Percentiles rank a stretch among this genome's conserved stretches.
phyloP scores from a whole-genome alignment of 2,888 invertebrate species.

The Microctonus brassicae region DNA sequence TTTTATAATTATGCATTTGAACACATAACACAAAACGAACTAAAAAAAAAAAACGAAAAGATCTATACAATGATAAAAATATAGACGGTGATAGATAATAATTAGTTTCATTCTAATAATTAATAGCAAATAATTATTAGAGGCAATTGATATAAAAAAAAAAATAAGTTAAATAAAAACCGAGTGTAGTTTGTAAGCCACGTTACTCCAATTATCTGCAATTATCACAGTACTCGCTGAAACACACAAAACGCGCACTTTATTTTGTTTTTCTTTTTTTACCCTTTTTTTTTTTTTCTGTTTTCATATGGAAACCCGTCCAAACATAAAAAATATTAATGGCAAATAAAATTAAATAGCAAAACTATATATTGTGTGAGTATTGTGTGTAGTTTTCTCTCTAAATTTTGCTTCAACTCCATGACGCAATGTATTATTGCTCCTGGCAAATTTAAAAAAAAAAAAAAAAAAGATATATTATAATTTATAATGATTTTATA shows the following conservation, averaged over 20 bases:
- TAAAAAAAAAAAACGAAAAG: constrained; percentile 41
- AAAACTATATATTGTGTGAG: neutral
- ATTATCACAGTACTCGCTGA: constrained; percentile 69
- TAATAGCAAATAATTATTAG: constrained; percentile 51
- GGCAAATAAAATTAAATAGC: constrained; percentile 8
- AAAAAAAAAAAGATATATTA: neutral
- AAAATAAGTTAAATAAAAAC: constrained; percentile 47
- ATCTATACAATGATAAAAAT: constrained; percentile 46
- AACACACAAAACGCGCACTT: constrained; percentile 62
- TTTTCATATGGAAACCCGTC: neutral
- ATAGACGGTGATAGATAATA: constrained; percentile 33
- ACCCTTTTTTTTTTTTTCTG: neutral
- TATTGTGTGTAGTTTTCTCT: constrained; percentile 27
- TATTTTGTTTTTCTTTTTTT: constrained; percentile 5
- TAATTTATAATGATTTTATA: neutral
- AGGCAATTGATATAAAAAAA: constrained; percentile 59
- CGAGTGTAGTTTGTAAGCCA: constrained; percentile 54
- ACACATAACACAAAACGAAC: constrained; percentile 62
- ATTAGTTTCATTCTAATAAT: constrained; percentile 33
- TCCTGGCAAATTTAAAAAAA: neutral
- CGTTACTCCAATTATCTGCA: constrained; percentile 67
- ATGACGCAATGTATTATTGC: neutral
- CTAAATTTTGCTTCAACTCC: neutral
- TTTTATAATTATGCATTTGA: constrained; percentile 56
- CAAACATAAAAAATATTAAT: constrained; percentile 5